A percentile compares a stretch with the other conserved stretches of the same genome.
phyloP scores from a whole-genome alignment of 2,113 vertebrate genomes.

The Heterochromis multidens region DNA sequence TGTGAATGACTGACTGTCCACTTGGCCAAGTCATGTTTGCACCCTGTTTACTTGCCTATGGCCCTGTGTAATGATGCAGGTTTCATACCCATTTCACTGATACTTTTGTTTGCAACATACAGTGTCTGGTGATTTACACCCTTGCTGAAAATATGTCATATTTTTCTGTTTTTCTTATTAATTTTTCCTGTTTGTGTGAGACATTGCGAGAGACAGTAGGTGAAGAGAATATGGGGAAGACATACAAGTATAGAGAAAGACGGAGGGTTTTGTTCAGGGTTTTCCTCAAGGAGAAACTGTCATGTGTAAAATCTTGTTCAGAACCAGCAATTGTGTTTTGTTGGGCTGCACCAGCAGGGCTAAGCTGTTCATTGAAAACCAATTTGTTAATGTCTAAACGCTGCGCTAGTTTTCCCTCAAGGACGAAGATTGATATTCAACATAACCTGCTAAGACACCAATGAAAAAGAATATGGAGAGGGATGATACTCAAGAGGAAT shows the following conservation, averaged over 20 bases:
- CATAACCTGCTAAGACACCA: conserved; percentile 60
- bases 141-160: background rate
- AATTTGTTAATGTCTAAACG: conserved; percentile 72
- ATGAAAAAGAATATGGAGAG: conserved; percentile 55
- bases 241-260: conserved; percentile 7
- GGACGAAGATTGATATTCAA: conserved; percentile 67
- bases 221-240: background rate
- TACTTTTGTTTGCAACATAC: conserved; percentile 1
- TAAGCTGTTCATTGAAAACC: conserved; percentile 67
- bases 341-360: conserved; percentile 45
- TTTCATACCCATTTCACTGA: conserved; percentile 23
- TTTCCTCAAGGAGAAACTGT: conserved; percentile 51
- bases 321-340: conserved; percentile 48
- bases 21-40: conserved; percentile 30
- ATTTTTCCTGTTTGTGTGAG: background rate
- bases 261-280: conserved; percentile 31
- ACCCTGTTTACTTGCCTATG: conserved; percentile 33
- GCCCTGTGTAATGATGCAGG: conserved; percentile 40
- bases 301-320: conserved; percentile 58
- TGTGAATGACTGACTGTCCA: conserved; percentile 51
- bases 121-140: background rate
- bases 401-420: conserved; percentile 57
- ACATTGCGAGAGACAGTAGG: background rate
- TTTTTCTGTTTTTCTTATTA: background rate
- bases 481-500: conserved; percentile 58